These are phyloP conservation scores for Salarias fasciatus DNA, from an alignment of 2,797 vertebrate species.

Conservation along the genomic window DNA sequence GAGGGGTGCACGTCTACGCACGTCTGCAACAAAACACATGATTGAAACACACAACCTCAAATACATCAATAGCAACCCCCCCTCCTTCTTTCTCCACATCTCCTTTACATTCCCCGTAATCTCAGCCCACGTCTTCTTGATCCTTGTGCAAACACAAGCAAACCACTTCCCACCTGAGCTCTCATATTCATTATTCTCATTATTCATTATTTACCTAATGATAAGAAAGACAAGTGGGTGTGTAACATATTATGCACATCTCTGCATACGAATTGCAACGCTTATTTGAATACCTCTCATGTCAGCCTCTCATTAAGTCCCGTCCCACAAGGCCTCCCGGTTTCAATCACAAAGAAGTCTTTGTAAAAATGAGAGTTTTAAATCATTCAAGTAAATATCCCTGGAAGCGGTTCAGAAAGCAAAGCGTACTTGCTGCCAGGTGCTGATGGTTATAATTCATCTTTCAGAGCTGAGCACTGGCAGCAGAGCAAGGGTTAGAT, in stretches of 20 bases:
- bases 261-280: conserved; percentile 34
- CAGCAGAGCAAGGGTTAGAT: conserved; percentile 20
- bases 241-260: conserved; percentile 4
- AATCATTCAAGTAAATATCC: conserved; percentile 47
- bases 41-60: conserved; percentile 49
- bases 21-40: conserved; percentile 60
- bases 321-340: conserved; percentile 4
- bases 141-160: conserved; percentile 32
- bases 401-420: conserved; percentile 14
- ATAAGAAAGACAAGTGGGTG: conserved; percentile 11
- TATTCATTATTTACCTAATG: too few relatives aligned
- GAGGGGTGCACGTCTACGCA: conserved; percentile 64
- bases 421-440: conserved; percentile 45
- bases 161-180: conserved; percentile 42
- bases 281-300: conserved; percentile 61
- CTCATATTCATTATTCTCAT: too few relatives aligned
- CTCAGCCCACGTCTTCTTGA: conserved; percentile 14
- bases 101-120: conserved; percentile 28
- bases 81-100: neutral
- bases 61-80: conserved; percentile 29
- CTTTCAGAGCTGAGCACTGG: conserved; percentile 18
- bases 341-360: conserved; percentile 44
- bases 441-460: conserved; percentile 46
- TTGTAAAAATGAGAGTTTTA: conserved; percentile 25
- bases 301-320: conserved; percentile 44